A percentile compares a stretch with the other conserved stretches of the same genome.
Conservation (phyloP, 2,888 invertebrate species). For the Eristalis pertinax region DNA sequence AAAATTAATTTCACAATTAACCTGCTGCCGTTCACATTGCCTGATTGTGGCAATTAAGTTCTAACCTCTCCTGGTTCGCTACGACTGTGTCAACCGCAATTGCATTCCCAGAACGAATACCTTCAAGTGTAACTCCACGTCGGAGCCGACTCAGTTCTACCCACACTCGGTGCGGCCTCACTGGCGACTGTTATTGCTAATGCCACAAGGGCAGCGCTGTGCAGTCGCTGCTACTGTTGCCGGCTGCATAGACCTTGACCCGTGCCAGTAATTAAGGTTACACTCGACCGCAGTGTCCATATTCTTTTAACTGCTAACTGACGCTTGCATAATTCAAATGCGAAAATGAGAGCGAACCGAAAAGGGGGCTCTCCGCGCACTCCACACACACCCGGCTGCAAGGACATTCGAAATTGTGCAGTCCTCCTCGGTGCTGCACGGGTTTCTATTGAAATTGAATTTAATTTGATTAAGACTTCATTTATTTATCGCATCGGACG, state of each 20-base stretch:
- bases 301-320: constrained; percentile 20
- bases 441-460: constrained; percentile 24
- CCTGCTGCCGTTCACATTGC: background rate
- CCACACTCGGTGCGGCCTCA: background rate
- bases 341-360: background rate
- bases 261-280: constrained; percentile 31
- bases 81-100: background rate
- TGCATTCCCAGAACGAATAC: background rate
- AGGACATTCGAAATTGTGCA: background rate
- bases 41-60: background rate
- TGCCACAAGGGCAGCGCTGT: constrained; percentile 35
- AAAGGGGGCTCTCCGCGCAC: background rate
- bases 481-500: constrained; percentile 9
- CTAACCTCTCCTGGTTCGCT: background rate
- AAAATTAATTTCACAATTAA: constrained; percentile 1
- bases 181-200: constrained; percentile 32
- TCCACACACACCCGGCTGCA: background rate
- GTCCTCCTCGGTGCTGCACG: background rate
- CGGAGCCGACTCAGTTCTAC: background rate
- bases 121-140: background rate
- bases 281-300: constrained; percentile 18
- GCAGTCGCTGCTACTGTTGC: background rate
- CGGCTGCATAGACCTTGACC: constrained; percentile 55
- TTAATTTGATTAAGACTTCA: constrained; percentile 35
- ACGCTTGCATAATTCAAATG: constrained; percentile 11